These are phyloP conservation scores for Meteorus colon DNA, from an alignment of 2,888 invertebrate species.

Conservation along the genomic window DNA sequence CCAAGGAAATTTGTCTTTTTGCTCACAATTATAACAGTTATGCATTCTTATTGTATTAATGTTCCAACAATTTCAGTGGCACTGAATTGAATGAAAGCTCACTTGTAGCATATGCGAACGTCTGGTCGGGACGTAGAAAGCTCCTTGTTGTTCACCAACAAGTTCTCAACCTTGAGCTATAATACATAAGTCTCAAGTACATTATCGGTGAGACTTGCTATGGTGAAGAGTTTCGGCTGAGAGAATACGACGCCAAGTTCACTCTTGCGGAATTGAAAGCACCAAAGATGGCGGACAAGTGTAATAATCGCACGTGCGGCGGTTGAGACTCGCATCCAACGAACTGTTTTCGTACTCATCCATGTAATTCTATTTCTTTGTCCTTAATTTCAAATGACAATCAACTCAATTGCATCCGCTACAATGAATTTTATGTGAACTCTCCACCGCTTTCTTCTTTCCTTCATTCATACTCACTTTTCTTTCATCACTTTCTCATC, in stretches of 20 bases:
- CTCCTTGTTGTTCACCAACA: slow-evolving; percentile 20
- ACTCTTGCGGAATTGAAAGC: neutral
- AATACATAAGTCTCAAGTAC: neutral
- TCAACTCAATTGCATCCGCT: slow-evolving; percentile 32
- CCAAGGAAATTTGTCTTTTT: neutral
- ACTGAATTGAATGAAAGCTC: neutral
- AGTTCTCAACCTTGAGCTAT: slow-evolving; percentile 20
- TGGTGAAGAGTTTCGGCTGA: neutral
- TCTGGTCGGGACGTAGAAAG: slow-evolving; percentile 8
- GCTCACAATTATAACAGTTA: neutral
- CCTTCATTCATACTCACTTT: slow-evolving; percentile 36
- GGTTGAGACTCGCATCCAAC: slow-evolving; percentile 43
- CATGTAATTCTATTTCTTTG: slow-evolving; percentile 39
- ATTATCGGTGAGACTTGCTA: neutral
- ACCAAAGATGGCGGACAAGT: slow-evolving; percentile 8
- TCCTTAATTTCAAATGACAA: slow-evolving; percentile 29
- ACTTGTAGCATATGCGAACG: neutral
- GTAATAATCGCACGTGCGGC: slow-evolving; percentile 45
- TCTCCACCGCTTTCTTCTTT: slow-evolving; percentile 42
- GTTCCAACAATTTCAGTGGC: neutral
- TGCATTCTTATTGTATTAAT: neutral
- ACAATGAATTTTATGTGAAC: neutral
- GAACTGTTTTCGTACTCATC: slow-evolving; percentile 21
- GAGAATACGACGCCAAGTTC: slow-evolving; percentile 13
- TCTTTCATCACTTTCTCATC: slow-evolving; percentile 5